phyloP scores from a whole-genome alignment of 2,113 vertebrate species.

The Hyla sarda region DNA sequence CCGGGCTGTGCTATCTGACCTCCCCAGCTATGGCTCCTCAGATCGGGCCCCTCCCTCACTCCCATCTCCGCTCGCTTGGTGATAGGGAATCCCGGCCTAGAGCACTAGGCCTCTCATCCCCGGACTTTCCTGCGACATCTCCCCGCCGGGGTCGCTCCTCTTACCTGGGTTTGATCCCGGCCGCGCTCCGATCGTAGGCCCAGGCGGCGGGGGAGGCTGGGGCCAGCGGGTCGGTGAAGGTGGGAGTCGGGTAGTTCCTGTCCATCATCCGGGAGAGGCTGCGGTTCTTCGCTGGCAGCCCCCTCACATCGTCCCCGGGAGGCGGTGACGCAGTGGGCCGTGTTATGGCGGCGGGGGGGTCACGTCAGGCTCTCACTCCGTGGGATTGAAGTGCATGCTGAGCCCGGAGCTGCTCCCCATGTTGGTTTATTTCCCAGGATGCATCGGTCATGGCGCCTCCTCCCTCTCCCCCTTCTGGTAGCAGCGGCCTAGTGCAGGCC shows the following conservation, averaged over 20 bases:
- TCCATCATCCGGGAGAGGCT: slow-evolving; percentile 85
- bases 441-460: slow-evolving; percentile 70
- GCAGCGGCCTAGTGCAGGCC: slow-evolving; percentile 62
- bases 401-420: slow-evolving; percentile 74
- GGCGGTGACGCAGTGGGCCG: slow-evolving; percentile 40
- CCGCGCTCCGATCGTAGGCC: slow-evolving; percentile 87
- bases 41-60: slow-evolving; percentile 3
- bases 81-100: not conserved
- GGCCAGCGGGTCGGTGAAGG: slow-evolving; percentile 85
- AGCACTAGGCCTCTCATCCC: slow-evolving; percentile 69
- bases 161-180: slow-evolving; percentile 86
- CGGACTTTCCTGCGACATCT: slow-evolving; percentile 75
- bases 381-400: slow-evolving; percentile 54
- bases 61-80: not conserved
- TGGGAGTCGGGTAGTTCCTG: slow-evolving; percentile 88
- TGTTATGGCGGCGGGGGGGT: slow-evolving; percentile 9
- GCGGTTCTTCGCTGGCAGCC: slow-evolving; percentile 56
- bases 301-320: slow-evolving; percentile 65
- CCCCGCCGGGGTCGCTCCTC: slow-evolving; percentile 60
- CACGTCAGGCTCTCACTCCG: slow-evolving; percentile 38
- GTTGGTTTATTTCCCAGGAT: slow-evolving; percentile 82
- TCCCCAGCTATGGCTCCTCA: not conserved
- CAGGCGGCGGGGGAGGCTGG: slow-evolving; percentile 79
- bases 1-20: not conserved
- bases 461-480: slow-evolving; percentile 62